Evolutionary conservation across 2,888 invertebrate species (phyloP).

Genomic region (Leucophora obtusa): DNA sequence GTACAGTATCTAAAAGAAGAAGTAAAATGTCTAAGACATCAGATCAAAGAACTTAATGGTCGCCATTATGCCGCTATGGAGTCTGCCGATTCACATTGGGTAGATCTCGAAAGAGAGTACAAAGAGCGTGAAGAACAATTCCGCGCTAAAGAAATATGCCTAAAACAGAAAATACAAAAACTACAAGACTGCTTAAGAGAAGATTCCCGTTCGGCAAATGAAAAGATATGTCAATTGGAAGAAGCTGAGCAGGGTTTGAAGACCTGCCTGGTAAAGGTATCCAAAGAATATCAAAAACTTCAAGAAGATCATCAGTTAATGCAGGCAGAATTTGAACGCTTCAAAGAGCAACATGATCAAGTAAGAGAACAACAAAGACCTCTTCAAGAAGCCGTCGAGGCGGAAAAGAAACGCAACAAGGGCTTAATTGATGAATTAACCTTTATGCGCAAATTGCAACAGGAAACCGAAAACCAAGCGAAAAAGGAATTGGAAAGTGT

Average conservation of each 20-base stretch:
- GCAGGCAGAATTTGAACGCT: conserved; percentile 78
- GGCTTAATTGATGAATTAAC: conserved; percentile 79
- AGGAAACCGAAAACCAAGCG: conserved; percentile 79
- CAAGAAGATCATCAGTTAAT: conserved; percentile 79
- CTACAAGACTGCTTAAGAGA: conserved; percentile 80
- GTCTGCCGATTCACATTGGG: conserved; percentile 86
- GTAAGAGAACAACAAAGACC: conserved; percentile 79
- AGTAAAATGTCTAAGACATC: conserved; percentile 73
- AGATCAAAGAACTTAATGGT: conserved; percentile 81
- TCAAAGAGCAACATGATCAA: conserved; percentile 80
- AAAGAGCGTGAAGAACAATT: conserved; percentile 81
- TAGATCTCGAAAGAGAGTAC: conserved; percentile 83
- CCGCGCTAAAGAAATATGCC: conserved; percentile 78
- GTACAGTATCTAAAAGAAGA: conserved; percentile 72
- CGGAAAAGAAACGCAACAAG: conserved; percentile 72
- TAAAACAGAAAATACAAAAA: conserved; percentile 81
- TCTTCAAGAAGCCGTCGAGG: conserved; percentile 72
- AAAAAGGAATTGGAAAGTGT: conserved; percentile 80
- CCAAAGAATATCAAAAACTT: conserved; percentile 80
- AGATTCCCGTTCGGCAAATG: conserved; percentile 79
- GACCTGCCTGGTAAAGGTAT: conserved; percentile 80
- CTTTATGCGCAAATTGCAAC: conserved; percentile 79
- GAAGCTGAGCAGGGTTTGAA: conserved; percentile 81
- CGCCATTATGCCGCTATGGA: conserved; percentile 86
- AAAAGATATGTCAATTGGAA: conserved; percentile 81